Evolutionary conservation across 2,888 invertebrate species (phyloP).

Genomic region (Drosophila niveifrons): DNA sequence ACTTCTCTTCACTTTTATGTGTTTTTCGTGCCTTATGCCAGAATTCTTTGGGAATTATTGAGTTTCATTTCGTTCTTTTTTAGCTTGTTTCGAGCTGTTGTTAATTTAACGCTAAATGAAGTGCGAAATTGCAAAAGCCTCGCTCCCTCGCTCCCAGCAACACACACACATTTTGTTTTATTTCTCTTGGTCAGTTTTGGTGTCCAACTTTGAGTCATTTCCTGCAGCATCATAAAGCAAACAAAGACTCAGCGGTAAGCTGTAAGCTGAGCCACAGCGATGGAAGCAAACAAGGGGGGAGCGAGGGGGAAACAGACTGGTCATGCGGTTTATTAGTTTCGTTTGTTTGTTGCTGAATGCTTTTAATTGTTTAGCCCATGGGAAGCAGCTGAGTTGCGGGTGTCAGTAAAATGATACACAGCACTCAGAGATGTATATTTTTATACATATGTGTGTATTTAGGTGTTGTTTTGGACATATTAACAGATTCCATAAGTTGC

Average conservation of each 20-base stretch:
- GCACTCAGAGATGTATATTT: slow-evolving; percentile 2
- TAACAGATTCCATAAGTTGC: slow-evolving; percentile 33
- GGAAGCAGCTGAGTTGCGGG: slow-evolving; percentile 22
- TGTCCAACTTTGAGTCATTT: slow-evolving; percentile 50
- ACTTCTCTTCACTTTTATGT: slow-evolving; percentile 51
- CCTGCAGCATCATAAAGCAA: slow-evolving; percentile 64
- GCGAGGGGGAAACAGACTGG: slow-evolving; percentile 23
- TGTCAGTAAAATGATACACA: slow-evolving; percentile 30
- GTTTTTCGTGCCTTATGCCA: slow-evolving; percentile 62
- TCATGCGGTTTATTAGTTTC: slow-evolving; percentile 64
- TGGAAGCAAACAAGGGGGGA: too few species aligned
- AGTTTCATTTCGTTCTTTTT: slow-evolving; percentile 35
- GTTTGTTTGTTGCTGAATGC: slow-evolving; percentile 66
- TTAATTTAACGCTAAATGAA: slow-evolving; percentile 80
- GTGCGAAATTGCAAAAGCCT: slow-evolving; percentile 73
- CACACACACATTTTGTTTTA: slow-evolving; percentile 36
- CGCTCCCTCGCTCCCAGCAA: slow-evolving; percentile 33
- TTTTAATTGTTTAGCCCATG: slow-evolving; percentile 63
- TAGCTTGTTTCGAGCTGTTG: slow-evolving; percentile 39
- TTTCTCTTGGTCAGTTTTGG: slow-evolving; percentile 34
- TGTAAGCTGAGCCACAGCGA: slow-evolving; percentile 40
- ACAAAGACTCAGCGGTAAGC: slow-evolving; percentile 60
- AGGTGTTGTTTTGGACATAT: slow-evolving; percentile 17
- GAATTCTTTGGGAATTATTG: slow-evolving; percentile 42
- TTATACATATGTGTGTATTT: slow-evolving; percentile 1